Evolutionary conservation across 2,797 vertebrate genomes (phyloP).

Genomic region (Pseudotriccus pelzelni): DNA sequence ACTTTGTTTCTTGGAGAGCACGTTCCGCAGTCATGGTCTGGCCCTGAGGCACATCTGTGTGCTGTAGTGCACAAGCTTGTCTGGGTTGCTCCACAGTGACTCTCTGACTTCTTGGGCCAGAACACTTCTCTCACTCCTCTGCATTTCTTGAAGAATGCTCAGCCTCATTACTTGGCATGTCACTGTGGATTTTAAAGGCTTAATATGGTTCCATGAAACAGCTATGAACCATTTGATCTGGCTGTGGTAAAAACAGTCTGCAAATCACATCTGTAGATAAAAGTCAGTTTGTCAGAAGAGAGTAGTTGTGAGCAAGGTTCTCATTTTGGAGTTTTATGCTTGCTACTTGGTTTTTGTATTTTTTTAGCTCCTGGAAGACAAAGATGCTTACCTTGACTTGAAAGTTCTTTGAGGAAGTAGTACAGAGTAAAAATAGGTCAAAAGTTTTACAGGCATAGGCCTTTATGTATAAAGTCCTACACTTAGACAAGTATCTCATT

Average conservation of each 20-base stretch:
- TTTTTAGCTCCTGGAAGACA: neutral
- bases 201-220: neutral
- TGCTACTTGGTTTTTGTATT: neutral
- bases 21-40: neutral
- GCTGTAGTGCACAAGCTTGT: neutral
- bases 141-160: neutral
- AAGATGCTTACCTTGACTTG: neutral
- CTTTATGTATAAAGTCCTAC: neutral
- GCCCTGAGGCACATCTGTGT: neutral
- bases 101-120: neutral
- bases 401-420: neutral
- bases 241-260: neutral
- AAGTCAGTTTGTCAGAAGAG: neutral
- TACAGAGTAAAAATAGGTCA: neutral
- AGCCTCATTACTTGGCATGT: neutral
- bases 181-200: neutral
- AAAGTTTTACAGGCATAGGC: neutral
- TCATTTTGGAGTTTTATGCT: neutral
- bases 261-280: neutral
- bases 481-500: neutral
- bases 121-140: neutral
- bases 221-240: neutral
- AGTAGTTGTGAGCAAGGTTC: neutral
- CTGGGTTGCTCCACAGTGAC: neutral
- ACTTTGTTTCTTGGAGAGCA: neutral